Base-by-base conservation (phyloP, 2,888 invertebrate species). In the Aplocera efformata region DNA sequence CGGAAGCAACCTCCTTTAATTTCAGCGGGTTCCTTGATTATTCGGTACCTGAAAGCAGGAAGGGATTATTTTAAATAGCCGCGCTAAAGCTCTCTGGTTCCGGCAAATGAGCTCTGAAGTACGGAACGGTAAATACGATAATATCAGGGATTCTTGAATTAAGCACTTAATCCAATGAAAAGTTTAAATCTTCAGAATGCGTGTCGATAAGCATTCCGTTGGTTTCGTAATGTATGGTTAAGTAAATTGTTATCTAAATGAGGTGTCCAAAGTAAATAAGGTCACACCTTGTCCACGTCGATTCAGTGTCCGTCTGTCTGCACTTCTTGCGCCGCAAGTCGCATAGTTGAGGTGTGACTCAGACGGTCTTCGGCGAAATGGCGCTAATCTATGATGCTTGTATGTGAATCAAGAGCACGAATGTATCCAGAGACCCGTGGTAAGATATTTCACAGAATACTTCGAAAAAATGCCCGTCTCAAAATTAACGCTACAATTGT, bases 321-420 rank as follows among this genome's bases (percentile, higher is more conserved):
- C 60, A 58, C 50, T 49, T 48, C 51, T 58, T 58, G 54, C 41
- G 55, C 53, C 45, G 41, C 49, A 42, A 52, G 50, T 52, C 50
- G 60, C 68, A 65, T 70, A 57, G 56, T 52, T 66, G 46, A 44
- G 37, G 40, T 50, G 48, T 78, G 78, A 77, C 52, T 77, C 75
- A 44, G 35, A 22, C 17, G 13, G 13, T 17, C 13, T 53, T 50
- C 53, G 28, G 42, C 49, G 47, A 53, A 54, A 42, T 34, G 22
- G 5, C 11, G 37, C 36, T 42, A 45, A 47, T 48, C 54, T 49
- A 49, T 48, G 49, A 44, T 28, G 37, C 33, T 28, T 22, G 46
- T 33, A 10, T 17, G 41, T 21, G 34, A 9, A 50, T 53, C 46
- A 42, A 29, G 42, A 47, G 44, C 47, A 42, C 32, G 29, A 37